Evolutionary conservation across 2,888 invertebrate species (phyloP).

Genomic region (Coremacera marginata): DNA sequence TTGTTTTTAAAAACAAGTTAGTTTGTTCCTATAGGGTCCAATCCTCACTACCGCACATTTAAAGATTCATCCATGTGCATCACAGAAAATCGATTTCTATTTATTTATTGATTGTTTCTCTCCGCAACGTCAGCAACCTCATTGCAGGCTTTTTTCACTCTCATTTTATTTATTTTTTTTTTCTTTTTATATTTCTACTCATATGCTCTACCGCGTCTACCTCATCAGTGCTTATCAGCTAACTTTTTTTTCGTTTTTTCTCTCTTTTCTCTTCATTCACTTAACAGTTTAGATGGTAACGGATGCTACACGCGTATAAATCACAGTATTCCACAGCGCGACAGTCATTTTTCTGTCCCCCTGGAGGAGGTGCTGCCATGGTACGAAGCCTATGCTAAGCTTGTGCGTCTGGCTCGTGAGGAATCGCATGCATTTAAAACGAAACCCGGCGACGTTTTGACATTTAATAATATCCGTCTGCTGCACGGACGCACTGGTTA

Average conservation of each 20-base stretch:
- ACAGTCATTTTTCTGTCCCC: conserved; percentile 75
- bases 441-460: conserved; percentile 76
- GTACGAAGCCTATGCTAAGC: conserved; percentile 78
- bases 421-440: conserved; percentile 77
- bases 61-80: conserved; percentile 39
- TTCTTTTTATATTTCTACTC: neutral
- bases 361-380: conserved; percentile 75
- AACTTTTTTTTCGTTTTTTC: conserved; percentile 4
- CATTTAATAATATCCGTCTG: conserved; percentile 81
- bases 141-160: neutral
- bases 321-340: conserved; percentile 82
- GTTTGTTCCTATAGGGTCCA: no score
- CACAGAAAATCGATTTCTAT: conserved; percentile 51
- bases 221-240: conserved; percentile 31
- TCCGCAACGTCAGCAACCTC: conserved; percentile 14
- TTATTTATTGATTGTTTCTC: conserved; percentile 48
- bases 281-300: conserved; percentile 63
- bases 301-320: conserved; percentile 75
- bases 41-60: conserved; percentile 16
- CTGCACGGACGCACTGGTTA: conserved; percentile 80
- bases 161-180: neutral
- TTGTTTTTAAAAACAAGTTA: no score
- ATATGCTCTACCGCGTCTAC: neutral
- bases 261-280: conserved; percentile 8
- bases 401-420: conserved; percentile 74